A percentile compares a stretch with the other conserved stretches of the same genome.
Evolutionary conservation across 2,888 invertebrate genomes (phyloP).

Genomic region (Acleris literana): DNA sequence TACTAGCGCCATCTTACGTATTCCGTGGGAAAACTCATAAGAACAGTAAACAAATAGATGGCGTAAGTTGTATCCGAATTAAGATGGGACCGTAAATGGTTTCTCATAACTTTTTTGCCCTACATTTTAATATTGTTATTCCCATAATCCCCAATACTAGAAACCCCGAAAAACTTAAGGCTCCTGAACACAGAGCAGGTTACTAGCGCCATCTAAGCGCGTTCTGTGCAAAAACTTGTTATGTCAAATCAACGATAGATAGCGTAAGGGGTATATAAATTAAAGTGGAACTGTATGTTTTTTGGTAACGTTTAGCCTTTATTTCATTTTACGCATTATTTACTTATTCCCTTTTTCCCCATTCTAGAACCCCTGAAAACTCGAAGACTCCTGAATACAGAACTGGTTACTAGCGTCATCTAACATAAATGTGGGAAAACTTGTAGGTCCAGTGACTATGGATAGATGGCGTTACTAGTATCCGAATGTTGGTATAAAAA

Average conservation of each 20-base stretch:
- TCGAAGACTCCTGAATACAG: background rate
- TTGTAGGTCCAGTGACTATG: too few relatives aligned
- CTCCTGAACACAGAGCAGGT: background rate
- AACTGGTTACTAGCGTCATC: background rate
- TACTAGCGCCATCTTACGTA: background rate
- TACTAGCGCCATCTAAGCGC: background rate
- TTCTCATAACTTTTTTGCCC: too few relatives aligned
- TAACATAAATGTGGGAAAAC: background rate
- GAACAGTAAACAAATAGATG: background rate
- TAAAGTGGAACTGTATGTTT: background rate
- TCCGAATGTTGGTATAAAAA: background rate
- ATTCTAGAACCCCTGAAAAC: too few relatives aligned
- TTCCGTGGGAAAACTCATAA: background rate
- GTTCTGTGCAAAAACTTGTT: too few relatives aligned
- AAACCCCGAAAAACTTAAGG: background rate
- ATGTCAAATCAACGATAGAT: background rate
- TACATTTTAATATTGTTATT: too few relatives aligned
- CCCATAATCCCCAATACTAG: too few relatives aligned
- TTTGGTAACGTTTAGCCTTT: too few relatives aligned
- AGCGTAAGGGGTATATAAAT: background rate
- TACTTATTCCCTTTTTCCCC: too few relatives aligned
- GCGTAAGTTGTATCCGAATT: background rate
- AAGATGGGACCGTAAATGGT: too few relatives aligned
- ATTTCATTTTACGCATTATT: too few relatives aligned
- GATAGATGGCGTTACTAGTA: background rate